Evolutionary conservation across 2,797 vertebrate genomes (phyloP).

Genomic region (Hydrolagus colliei): DNA sequence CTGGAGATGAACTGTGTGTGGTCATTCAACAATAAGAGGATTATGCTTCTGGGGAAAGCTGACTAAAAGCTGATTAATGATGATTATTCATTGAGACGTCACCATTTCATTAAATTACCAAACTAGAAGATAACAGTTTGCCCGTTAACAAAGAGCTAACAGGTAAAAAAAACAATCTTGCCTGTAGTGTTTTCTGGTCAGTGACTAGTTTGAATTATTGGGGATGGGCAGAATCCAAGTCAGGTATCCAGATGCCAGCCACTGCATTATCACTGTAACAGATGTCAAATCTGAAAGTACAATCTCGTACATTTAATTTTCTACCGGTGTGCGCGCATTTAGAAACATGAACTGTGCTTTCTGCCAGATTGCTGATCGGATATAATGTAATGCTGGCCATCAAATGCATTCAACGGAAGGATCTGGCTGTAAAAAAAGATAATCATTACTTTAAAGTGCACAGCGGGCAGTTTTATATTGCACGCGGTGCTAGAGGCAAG

Average conservation of each 20-base stretch:
- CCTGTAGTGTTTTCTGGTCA: background rate
- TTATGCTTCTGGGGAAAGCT: constrained; percentile 1
- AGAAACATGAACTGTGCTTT: background rate
- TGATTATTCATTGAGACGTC: background rate
- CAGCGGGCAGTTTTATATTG: too few relatives aligned
- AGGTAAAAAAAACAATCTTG: background rate
- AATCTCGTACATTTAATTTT: background rate
- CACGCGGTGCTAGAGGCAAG: too few relatives aligned
- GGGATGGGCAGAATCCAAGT: background rate
- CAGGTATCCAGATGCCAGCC: background rate
- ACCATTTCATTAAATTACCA: background rate
- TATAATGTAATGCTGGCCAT: background rate
- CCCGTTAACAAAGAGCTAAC: background rate
- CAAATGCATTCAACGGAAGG: background rate
- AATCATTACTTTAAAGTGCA: too few relatives aligned
- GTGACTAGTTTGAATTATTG: background rate
- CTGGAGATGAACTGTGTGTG: background rate
- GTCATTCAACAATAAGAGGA: background rate
- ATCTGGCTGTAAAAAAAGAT: too few relatives aligned
- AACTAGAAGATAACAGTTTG: background rate
- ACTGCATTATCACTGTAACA: background rate
- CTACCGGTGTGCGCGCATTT: background rate
- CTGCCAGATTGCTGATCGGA: background rate
- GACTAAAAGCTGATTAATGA: background rate
- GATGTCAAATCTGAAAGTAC: too few relatives aligned